These are phyloP conservation scores for Microtus pennsylvanicus DNA, from an alignment of 2,113 vertebrate genomes.

Conservation along the genomic window DNA sequence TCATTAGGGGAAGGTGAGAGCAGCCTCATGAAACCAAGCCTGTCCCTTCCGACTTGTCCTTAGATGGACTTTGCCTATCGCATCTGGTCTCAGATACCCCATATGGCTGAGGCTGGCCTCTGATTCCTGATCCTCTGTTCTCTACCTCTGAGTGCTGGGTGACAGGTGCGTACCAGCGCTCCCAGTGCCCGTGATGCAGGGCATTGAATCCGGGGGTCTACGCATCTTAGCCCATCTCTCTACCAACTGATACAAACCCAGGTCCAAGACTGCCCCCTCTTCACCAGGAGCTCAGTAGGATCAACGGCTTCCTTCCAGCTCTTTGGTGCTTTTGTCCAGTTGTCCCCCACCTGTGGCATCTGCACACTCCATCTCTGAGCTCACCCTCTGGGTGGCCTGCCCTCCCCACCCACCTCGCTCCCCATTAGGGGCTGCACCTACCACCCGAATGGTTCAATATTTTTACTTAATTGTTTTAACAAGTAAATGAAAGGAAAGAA, in stretches of 20 bases:
- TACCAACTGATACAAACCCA: background rate
- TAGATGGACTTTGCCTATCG: background rate
- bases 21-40: background rate
- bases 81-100: background rate
- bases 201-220: background rate
- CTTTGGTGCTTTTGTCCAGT: rapidly evolving
- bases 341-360: background rate
- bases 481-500: constrained; percentile 20
- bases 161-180: background rate
- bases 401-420: background rate
- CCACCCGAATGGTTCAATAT: constrained; percentile 8
- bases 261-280: background rate
- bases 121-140: background rate
- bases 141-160: background rate
- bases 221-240: background rate
- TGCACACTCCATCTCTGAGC: background rate
- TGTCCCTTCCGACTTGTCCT: background rate
- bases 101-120: background rate
- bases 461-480: background rate
- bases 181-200: background rate
- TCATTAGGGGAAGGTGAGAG: background rate
- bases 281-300: background rate
- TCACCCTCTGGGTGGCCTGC: background rate
- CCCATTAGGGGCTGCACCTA: background rate
- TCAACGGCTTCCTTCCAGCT: background rate